Evolutionary conservation across 2,888 invertebrate genomes (phyloP), one percentile per base, ranked within the genome.

Genomic region (Pseudeuparius sepicola): DNA sequence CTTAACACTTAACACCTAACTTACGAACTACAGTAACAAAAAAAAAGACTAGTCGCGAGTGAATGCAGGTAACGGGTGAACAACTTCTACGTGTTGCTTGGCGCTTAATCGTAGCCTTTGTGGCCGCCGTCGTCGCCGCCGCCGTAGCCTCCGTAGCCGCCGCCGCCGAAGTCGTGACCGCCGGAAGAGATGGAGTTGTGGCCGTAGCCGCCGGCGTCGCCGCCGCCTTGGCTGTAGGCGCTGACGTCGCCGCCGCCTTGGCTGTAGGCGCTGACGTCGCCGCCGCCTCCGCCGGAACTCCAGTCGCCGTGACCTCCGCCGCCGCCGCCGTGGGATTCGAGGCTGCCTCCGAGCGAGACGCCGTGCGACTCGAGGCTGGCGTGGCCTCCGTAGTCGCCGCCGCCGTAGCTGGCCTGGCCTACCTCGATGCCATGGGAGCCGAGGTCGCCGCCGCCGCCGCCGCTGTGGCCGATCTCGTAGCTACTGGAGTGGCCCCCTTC

Each of bases 291-390:
- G 36, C 30, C 46, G 39, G 25, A 45, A 14, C 40, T 42, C n/a
- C 66, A 5, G 55, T 63, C 5, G 49, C 63, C 2, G 61, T 62
- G 48, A 50, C 60, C 10, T 54, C 68, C 46, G 59, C 63, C 41
- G 63, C 65, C 39, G 64, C 66, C 14, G 54, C 67, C 46, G 62
- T 65, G 37, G 16, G 31, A 41, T 12, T 44, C 45, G 11, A 42
- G 43, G n/a, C 38, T 43, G 14, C 42, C 46, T 6, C 49, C 50
- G 13, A n/a, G n/a, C n/a, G n/a, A n/a, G n/a, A n/a, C n/a, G n/a
- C n/a, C n/a, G n/a, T n/a, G n/a, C n/a, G n/a, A n/a, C n/a, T n/a
- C n/a, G n/a, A n/a, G n/a, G n/a, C n/a, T n/a, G n/a, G 67, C 47
- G 63, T 66, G 37, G 20, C 40, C 43, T 13, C 40, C 42, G 15